Conservation (phyloP, 2,888 invertebrate species). For the Gymnocheta viridis region DNA sequence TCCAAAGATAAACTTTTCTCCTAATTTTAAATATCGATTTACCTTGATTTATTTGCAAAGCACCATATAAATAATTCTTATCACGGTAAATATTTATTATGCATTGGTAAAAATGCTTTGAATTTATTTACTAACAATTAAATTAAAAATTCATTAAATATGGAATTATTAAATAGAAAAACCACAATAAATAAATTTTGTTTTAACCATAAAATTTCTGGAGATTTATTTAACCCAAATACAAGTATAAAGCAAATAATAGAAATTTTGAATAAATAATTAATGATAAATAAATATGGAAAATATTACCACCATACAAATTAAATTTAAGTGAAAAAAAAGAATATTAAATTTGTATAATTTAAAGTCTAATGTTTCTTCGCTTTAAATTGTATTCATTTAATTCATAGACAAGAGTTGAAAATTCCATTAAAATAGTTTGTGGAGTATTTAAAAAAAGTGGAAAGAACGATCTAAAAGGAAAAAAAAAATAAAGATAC, state of each 20-base stretch:
- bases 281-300: neutral
- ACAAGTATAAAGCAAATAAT: neutral
- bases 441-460: no score
- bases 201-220: neutral
- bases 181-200: slow-evolving; percentile 37
- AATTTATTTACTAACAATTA: neutral
- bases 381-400: no score
- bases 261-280: neutral
- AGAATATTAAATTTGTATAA: neutral
- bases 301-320: neutral
- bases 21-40: neutral
- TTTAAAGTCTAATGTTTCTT: neutral
- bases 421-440: no score
- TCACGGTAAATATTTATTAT: neutral
- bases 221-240: neutral
- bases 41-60: neutral
- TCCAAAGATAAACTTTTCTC: neutral
- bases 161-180: slow-evolving; percentile 31
- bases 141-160: slow-evolving; percentile 41
- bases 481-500: no score
- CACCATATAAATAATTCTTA: neutral
- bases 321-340: neutral
- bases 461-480: no score
- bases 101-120: slow-evolving; percentile 4
- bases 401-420: no score